A percentile compares a stretch with the other conserved stretches of the same genome.
These are phyloP conservation scores for Pinctada fucata DNA, from an alignment of 2,888 invertebrate species.

Conservation along the genomic window DNA sequence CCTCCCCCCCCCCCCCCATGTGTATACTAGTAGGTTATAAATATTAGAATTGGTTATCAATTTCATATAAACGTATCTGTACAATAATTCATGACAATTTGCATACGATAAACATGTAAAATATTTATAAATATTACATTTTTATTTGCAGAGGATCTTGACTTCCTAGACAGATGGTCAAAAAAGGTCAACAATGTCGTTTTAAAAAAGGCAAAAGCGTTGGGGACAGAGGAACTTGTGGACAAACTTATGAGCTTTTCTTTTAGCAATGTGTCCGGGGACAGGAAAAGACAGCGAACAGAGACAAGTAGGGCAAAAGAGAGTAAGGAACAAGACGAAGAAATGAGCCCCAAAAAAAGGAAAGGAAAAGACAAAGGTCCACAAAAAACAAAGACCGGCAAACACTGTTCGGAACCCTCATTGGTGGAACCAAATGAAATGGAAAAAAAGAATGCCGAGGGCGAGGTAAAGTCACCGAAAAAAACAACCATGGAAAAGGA, in stretches of 20 bases:
- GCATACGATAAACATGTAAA: no score
- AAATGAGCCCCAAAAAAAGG: constrained; percentile 8
- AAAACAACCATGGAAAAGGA: neutral
- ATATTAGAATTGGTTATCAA: no score
- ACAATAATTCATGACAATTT: no score
- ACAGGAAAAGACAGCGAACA: neutral
- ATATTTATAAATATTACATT: no score
- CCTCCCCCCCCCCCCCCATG: no score
- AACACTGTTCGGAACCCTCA: no score
- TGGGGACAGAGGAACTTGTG: neutral
- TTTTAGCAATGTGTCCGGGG: neutral
- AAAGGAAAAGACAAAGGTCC: neutral
- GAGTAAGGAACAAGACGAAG: constrained; percentile 10
- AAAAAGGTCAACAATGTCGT: constrained; percentile 3
- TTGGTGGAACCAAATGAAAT: no score
- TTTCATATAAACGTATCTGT: no score
- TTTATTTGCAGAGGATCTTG: constrained; percentile 2
- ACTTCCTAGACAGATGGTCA: constrained; percentile 10
- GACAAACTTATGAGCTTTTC: neutral
- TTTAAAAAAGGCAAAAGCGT: constrained; percentile 2
- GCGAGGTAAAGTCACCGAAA: neutral
- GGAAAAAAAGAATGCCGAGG: constrained; percentile 7
- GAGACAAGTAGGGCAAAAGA: constrained; percentile 8
- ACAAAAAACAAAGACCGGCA: no score
- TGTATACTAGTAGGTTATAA: no score